Evolutionary conservation across 2,888 invertebrate species (phyloP), one percentile per base, ranked within the genome.

Genomic region (Sabatieria punctata): DNA sequence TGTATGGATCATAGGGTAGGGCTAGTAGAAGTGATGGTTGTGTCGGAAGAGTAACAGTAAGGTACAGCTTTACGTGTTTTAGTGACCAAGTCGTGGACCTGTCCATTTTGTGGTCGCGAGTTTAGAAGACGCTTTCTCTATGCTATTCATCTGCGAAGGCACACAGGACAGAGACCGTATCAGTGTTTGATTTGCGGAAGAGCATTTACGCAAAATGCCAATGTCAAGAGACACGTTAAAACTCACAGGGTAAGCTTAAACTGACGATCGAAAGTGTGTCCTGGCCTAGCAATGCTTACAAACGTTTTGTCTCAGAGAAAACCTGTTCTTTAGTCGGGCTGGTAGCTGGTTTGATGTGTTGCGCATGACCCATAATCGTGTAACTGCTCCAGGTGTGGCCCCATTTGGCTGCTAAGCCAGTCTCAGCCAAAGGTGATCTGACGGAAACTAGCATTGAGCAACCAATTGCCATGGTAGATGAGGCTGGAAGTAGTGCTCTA

Each of bases 111-210:
- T 25, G 37, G 6, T 4, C 22, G 24, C n/a, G 35, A 3, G n/a
- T 43, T 36, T 30, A 11, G 15, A 2, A 22, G 43, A 4, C 18
- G 15, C n/a, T 43, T 24, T 25, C 4, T 11, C 23, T 36, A 24
- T 37, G 18, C 4, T 4, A 15, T 26, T 2, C 47, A 47, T 19
- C 18, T 38, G 36, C 36, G 47, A 2, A 37, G 19, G 15, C 47
- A 42, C 43, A 47, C 36, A 2, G n/a, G 23, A 4, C 18, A 36
- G 19, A 24, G 19, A 24, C 47, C 47, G 4, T 42, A 42, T 24
- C 42, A 47, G 33, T 47, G 47, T 24, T 37, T 47, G 38, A 23
- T 47, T 11, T 47, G 47, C 41, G 47, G 47, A 3, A 25, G 43
- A 4, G 37, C 43, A 13, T 47, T 47, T 38, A 27, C n/a, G 11